A percentile compares a stretch with the other conserved stretches of the same genome.
Conservation (phyloP, 1,140 invertebrate species). For the Macrotrachela quadricornifera region DNA sequence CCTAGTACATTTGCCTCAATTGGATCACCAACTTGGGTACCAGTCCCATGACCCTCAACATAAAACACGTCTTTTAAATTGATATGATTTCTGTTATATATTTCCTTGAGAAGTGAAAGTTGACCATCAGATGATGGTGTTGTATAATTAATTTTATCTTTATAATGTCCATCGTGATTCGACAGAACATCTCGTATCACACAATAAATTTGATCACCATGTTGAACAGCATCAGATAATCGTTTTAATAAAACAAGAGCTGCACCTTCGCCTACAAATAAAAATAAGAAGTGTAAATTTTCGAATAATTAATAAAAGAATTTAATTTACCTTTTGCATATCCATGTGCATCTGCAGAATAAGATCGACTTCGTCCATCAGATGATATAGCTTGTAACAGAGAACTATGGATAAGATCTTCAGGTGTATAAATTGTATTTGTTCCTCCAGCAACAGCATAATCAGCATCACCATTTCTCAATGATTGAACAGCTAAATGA, state of each 20-base stretch:
- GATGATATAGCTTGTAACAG: constrained; percentile 16
- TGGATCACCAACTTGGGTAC: neutral
- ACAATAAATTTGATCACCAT: neutral
- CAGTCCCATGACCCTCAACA: neutral
- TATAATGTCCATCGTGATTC: neutral
- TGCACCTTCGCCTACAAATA: constrained; percentile 11
- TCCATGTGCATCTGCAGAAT: constrained; percentile 13
- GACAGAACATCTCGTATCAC: neutral
- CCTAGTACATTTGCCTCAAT: neutral
- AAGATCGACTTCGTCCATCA: constrained; percentile 14
- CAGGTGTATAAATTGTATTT: constrained; percentile 14
- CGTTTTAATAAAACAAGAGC: constrained; percentile 15
- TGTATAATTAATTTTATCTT: neutral
- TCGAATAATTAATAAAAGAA: no score
- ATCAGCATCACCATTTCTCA: constrained; percentile 12
- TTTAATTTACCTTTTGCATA: constrained; percentile 14
- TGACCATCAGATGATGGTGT: neutral
- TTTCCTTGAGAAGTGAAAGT: neutral
- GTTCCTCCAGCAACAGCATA: constrained; percentile 16
- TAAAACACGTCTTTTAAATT: neutral
- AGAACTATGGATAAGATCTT: constrained; percentile 13
- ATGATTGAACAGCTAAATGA: neutral
- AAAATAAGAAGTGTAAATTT: no score
- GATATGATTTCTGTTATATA: neutral
- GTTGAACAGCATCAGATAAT: constrained; percentile 9